Evolutionary conservation across 2,797 vertebrate genomes (phyloP), one percentile per base, ranked within the genome.

Genomic region (Malacoraja senta): DNA sequence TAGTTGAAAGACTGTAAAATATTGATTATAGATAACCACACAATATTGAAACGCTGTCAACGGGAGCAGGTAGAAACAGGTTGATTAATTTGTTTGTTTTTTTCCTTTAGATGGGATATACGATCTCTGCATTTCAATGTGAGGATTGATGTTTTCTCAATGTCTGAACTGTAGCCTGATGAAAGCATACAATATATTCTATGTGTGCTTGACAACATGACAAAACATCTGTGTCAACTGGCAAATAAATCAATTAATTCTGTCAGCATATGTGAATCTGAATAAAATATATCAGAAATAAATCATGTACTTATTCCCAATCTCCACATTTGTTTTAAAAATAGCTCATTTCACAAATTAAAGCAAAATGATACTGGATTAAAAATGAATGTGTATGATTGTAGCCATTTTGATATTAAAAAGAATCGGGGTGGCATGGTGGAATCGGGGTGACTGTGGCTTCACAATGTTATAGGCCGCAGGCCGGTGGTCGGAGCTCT

Each of bases 21-120:
- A 92, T 26, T 92, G 71, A 58, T 58, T 53, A 29, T 76, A 76
- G 26, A 92, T 92, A 92, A 76, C 24, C 58, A 7, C 71, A 74
- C 6, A 92, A 74, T 92, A 76, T 53, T 92, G 90, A 92, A 17
- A 26, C 44, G 29, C 71, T 92, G 71, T 92, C 71, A 92, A 8
- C 6, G 68, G 38, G 13, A 29, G 44, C 90, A 58, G 38, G 26
- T 38, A 92, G 71, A 92, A 53, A 3, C 10, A n/a, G 38, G 58
- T 17, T 92, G 71, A 92, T 58, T 53, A 58, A 92, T 92, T 74
- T 92, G 44, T 3, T 29, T 9, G 0, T 92, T 74, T 26, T 88
- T 29, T 76, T 58, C 24, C 13, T 44, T 76, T 53, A 4, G 44
- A 53, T 6, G 53, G 9, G 0, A 76, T 53, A 38, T 26, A 92